Percentiles rank a stretch among this genome's conserved stretches.
phyloP scores from a whole-genome alignment of 2,888 invertebrate species.

The Apoda limacodes region DNA sequence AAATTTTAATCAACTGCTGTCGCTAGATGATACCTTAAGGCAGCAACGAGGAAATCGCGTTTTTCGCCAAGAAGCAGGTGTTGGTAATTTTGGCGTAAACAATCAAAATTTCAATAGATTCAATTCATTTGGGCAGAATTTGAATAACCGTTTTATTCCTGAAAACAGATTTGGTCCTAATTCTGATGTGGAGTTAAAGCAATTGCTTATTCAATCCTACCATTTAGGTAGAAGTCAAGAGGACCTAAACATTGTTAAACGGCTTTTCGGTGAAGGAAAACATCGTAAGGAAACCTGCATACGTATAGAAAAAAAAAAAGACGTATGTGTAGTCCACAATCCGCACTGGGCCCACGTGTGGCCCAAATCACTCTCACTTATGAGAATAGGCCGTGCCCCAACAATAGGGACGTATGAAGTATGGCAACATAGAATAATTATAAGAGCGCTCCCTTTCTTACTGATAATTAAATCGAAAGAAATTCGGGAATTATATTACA shows the following conservation, averaged over 20 bases:
- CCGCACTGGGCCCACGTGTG: no score
- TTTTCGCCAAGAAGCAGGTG: slow-evolving; percentile 68
- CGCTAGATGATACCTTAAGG: slow-evolving; percentile 41
- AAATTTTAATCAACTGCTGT: slow-evolving; percentile 33
- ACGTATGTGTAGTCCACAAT: no score
- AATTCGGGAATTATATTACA: no score
- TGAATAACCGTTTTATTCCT: slow-evolving; percentile 41
- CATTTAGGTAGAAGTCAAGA: slow-evolving; percentile 74
- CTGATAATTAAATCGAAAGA: no score
- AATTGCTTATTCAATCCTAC: slow-evolving; percentile 74
- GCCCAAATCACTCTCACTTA: no score
- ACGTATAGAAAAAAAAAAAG: no score
- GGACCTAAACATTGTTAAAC: slow-evolving; percentile 85
- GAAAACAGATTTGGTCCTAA: slow-evolving; percentile 37
- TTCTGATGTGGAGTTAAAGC: slow-evolving; percentile 71
- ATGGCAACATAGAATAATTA: no score
- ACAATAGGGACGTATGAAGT: no score
- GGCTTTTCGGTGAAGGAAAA: no score
- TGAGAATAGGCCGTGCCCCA: no score
- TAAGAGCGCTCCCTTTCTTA: no score
- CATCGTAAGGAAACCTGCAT: no score
- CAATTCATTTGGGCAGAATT: slow-evolving; percentile 40
- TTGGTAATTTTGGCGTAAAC: slow-evolving; percentile 75
- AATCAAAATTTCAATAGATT: slow-evolving; percentile 44
- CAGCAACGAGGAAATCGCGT: slow-evolving; percentile 53